Percentiles rank a stretch among this genome's conserved stretches.
phyloP scores from a whole-genome alignment of 2,113 vertebrate genomes.

The Tauraco erythrolophus region DNA sequence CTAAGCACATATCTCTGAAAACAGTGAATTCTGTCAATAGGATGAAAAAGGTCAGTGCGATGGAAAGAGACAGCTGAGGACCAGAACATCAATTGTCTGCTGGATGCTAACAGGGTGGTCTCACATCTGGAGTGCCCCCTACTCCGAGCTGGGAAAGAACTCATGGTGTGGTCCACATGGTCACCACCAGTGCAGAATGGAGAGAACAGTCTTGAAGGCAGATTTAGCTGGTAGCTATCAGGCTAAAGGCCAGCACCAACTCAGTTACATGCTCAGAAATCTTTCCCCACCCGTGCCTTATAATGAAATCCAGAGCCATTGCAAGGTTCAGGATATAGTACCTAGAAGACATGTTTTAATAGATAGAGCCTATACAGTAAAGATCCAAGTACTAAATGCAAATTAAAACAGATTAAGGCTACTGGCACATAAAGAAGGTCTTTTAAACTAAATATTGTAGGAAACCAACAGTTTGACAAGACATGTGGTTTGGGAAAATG shows the following conservation, averaged over 20 bases:
- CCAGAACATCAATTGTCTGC: background rate
- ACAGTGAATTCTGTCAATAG: background rate
- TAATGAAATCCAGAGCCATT: background rate
- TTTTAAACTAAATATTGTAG: background rate
- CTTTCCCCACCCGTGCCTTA: background rate
- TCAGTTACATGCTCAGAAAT: background rate
- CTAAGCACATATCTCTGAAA: background rate
- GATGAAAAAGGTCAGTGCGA: background rate
- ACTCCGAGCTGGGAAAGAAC: background rate
- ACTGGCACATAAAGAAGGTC: background rate
- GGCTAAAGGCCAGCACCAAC: background rate
- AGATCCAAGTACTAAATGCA: background rate
- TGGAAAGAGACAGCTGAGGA: background rate
- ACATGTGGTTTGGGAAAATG: background rate
- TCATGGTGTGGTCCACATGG: background rate
- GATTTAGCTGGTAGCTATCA: background rate
- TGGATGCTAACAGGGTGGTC: background rate
- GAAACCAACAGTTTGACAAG: background rate
- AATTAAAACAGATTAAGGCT: background rate
- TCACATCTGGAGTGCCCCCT: background rate
- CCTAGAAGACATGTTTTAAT: background rate
- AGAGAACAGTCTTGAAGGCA: background rate
- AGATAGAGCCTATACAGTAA: background rate
- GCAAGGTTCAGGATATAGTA: background rate
- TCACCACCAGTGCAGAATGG: background rate